Evolutionary conservation across 2,888 invertebrate genomes (phyloP).

Genomic region (Gymnoscelis rufifasciata): DNA sequence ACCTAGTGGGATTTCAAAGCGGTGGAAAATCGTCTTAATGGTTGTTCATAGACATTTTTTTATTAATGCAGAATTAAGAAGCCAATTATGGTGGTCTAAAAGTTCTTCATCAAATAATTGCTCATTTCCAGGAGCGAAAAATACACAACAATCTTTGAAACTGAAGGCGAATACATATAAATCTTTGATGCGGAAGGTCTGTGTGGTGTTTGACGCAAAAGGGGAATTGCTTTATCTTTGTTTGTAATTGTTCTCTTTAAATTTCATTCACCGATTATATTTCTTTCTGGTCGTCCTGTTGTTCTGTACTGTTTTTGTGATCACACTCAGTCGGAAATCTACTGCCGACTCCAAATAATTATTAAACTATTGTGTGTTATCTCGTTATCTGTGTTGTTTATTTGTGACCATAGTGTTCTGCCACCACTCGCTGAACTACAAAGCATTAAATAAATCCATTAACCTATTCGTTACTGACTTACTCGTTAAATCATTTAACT

Average conservation of each 20-base stretch:
- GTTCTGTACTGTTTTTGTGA: no score
- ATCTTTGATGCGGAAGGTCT: constrained; percentile 27
- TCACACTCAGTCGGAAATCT: no score
- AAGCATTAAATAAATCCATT: no score
- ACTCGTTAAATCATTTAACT: no score
- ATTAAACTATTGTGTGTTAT: no score
- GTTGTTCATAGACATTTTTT: no score
- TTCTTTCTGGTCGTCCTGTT: no score
- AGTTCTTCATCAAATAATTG: constrained; percentile 18
- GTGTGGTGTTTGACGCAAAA: constrained; percentile 33
- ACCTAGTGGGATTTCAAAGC: no score
- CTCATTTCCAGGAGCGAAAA: constrained; percentile 56
- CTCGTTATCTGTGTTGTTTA: background rate
- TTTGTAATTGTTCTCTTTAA: constrained; percentile 20
- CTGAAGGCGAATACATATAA: constrained; percentile 49
- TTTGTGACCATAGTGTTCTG: background rate
- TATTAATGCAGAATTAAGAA: background rate
- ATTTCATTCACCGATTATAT: background rate
- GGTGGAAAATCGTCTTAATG: no score
- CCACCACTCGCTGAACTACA: no score
- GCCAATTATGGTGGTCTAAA: background rate
- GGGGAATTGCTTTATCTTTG: constrained; percentile 39
- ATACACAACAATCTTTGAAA: constrained; percentile 60
- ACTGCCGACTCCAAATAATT: no score
- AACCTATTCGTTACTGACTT: no score